phyloP scores from a whole-genome alignment of 2,888 invertebrate genomes.

The Rosalia funebris region DNA sequence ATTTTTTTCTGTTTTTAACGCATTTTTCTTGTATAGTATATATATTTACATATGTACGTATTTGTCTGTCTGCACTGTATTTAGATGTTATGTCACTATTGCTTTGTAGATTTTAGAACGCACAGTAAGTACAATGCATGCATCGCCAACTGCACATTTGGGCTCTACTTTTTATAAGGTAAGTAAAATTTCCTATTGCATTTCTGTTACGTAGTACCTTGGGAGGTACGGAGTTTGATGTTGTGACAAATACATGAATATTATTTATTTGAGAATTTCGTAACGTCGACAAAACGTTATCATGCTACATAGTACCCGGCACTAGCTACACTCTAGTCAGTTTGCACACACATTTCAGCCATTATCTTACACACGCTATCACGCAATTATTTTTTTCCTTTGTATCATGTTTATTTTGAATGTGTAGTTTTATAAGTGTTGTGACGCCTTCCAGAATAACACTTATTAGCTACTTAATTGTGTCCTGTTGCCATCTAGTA shows the following conservation, averaged over 20 bases:
- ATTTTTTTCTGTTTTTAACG: too few species aligned
- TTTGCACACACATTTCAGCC: conserved; percentile 9
- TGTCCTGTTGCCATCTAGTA: neutral
- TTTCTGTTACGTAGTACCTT: conserved; percentile 14
- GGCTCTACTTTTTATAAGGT: conserved; percentile 9
- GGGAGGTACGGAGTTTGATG: conserved; percentile 36
- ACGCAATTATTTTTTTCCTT: conserved; percentile 18
- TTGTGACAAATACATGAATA: conserved; percentile 41
- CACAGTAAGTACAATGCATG: conserved; percentile 27
- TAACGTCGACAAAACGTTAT: conserved; percentile 6
- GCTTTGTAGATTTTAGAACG: conserved; percentile 28
- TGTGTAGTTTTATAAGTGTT: conserved; percentile 6
- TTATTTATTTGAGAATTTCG: conserved; percentile 16
- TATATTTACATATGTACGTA: conserved; percentile 16
- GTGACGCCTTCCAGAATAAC: neutral
- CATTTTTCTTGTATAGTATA: too few species aligned
- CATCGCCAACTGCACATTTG: conserved; percentile 4
- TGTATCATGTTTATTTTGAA: conserved; percentile 5
- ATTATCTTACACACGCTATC: conserved; percentile 1
- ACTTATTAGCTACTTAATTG: conserved; percentile 4
- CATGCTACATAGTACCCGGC: neutral
- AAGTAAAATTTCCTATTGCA: conserved; percentile 24
- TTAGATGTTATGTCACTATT: conserved; percentile 28
- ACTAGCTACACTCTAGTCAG: conserved; percentile 10
- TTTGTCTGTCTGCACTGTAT: conserved; percentile 24